phyloP scores from a whole-genome alignment of 2,113 vertebrate species.

The Apeltes quadracus region DNA sequence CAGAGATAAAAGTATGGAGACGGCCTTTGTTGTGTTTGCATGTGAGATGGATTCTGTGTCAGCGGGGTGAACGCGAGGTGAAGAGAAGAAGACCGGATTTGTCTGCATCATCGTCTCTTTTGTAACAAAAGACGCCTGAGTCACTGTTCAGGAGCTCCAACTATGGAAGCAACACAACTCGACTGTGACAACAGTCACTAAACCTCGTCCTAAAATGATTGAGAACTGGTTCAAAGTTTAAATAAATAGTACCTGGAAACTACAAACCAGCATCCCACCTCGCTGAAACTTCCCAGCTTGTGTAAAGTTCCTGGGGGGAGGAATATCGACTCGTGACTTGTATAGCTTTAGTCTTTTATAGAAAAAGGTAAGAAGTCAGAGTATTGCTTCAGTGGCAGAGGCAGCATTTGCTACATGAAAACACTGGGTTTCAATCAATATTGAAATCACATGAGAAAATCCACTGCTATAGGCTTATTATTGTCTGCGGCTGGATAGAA shows the following conservation, averaged over 20 bases:
- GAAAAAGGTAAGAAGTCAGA: not conserved
- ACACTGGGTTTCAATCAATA: slow-evolving; percentile 16
- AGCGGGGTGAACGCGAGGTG: slow-evolving; percentile 30
- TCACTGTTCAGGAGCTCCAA: not conserved
- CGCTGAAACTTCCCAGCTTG: not conserved
- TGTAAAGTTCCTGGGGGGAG: not conserved
- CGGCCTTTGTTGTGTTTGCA: slow-evolving; percentile 36
- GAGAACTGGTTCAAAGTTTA: not conserved
- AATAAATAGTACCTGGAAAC: not conserved
- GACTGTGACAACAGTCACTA: not conserved
- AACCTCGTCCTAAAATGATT: not conserved
- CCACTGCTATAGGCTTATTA: not conserved
- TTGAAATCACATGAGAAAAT: slow-evolving; percentile 2
- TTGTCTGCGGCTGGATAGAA: slow-evolving; percentile 20
- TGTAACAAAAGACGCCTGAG: slow-evolving; percentile 16
- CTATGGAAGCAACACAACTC: not conserved
- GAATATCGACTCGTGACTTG: not conserved
- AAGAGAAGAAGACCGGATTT: slow-evolving; percentile 4
- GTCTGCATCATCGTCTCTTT: not conserved
- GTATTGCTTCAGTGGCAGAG: not conserved
- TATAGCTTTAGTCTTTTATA: not conserved
- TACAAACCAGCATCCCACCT: not conserved
- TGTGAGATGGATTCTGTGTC: slow-evolving; percentile 29
- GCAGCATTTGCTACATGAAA: not conserved
- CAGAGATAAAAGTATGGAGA: slow-evolving; percentile 31